Conservation (phyloP, 2,113 vertebrate species). For the Lichenostomus cassidix region DNA sequence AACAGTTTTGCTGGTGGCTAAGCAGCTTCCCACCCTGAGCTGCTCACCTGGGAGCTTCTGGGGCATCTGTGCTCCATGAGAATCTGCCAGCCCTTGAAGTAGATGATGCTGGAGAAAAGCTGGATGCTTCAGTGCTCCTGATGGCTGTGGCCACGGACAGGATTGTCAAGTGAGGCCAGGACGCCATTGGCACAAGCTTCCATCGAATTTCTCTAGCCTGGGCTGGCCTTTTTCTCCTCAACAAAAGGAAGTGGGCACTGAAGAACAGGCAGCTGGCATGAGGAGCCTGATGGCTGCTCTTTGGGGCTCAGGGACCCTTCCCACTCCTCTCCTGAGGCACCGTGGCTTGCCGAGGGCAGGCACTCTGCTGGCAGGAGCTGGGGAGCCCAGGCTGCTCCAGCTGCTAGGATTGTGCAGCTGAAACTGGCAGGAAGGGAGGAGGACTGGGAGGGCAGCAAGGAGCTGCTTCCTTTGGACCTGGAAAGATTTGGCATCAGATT, state of each 20-base stretch:
- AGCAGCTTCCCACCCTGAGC: background rate
- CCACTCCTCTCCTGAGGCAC: background rate
- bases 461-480: background rate
- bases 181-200: background rate
- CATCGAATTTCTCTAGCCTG: background rate
- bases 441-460: background rate
- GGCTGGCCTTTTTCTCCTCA: background rate
- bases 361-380: background rate
- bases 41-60: background rate
- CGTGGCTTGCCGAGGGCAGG: rapidly evolving
- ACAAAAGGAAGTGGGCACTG: background rate
- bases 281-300: background rate
- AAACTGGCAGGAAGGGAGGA: background rate
- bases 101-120: background rate
- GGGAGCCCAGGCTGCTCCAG: background rate
- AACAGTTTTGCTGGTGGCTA: background rate
- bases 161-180: background rate
- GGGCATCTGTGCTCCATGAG: background rate
- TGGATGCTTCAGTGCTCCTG: background rate
- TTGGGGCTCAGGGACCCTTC: background rate
- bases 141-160: background rate
- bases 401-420: background rate
- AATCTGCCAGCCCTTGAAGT: background rate
- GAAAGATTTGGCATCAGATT: background rate
- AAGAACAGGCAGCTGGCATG: background rate